These are phyloP conservation scores for Harmothoe impar DNA, from an alignment of 2,888 invertebrate genomes.

Conservation along the genomic window DNA sequence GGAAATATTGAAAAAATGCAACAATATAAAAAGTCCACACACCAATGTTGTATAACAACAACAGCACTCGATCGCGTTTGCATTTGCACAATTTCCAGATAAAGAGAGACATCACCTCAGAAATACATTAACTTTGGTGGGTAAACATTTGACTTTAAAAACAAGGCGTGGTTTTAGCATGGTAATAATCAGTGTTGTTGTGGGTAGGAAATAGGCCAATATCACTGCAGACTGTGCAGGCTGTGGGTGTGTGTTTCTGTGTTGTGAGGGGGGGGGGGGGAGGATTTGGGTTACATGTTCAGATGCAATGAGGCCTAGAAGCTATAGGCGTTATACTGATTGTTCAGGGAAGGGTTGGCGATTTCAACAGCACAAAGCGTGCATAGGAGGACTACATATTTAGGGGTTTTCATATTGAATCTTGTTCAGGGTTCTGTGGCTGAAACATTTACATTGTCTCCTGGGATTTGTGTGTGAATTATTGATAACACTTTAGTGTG, in stretches of 20 bases:
- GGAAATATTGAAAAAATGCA: neutral
- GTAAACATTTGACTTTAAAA: neutral
- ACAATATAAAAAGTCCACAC: neutral
- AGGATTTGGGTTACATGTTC: neutral
- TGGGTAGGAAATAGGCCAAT: conserved; percentile 9
- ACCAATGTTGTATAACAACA: neutral
- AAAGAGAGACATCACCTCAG: neutral
- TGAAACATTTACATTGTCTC: too few species aligned
- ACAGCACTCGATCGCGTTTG: neutral
- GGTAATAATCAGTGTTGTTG: neutral
- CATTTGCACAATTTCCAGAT: neutral
- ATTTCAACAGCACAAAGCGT: neutral
- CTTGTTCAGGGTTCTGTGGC: too few species aligned
- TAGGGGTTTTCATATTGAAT: too few species aligned
- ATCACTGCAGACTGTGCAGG: neutral
- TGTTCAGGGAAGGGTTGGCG: neutral
- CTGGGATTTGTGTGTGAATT: too few species aligned
- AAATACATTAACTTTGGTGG: neutral
- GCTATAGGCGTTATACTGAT: conserved; percentile 10
- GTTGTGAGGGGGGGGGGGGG: neutral
- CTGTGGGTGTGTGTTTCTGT: neutral
- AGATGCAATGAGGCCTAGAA: neutral
- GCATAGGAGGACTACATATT: too few species aligned
- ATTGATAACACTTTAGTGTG: too few species aligned
- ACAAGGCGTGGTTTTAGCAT: neutral